Base-by-base conservation (phyloP, 2,113 vertebrate genomes). In the Microtus montanus region DNA sequence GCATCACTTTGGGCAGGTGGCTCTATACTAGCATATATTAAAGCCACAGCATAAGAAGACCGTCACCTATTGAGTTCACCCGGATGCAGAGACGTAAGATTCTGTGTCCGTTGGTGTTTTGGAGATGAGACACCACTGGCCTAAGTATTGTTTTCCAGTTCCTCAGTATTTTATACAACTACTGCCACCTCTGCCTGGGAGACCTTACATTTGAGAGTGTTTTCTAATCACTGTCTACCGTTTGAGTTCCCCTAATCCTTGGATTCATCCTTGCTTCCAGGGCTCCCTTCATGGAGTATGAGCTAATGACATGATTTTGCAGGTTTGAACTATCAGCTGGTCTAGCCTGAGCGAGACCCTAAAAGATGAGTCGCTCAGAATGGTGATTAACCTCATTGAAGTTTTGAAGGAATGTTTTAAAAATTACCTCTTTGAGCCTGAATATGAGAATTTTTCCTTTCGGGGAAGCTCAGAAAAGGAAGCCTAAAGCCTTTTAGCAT, bases 371-470 rank as follows among this genome's bases (percentile, higher is more conserved):
- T 74, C 35, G 52, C 74, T 82, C 5, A 35, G n/a, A 44, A 41
- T 41, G 68, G 54, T n/a, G 52, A 28, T 75, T 66, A 78, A 83
- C 35, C 66, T 38, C 64, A 44, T 35, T 35, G 44, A 90, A 61
- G 79, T 47, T 87, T 89, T 78, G 63, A 95, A 95, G 89, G 92
- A 87, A 85, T 95, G 41, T 80, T 91, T 58, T 84, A 74, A 91
- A 84, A 92, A 73, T 96, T 73, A 94, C 87, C 91, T 92, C 92
- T 89, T 83, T 5, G 49, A 52, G 70, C 49, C 74, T 94, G 77
- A 94, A 94, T 97, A 95, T 66, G 71, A 95, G 85, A 97, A 87
- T 97, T 95, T 97, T 96, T 93, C 49, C 94, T 94, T 87, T 89
- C 77, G 96, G 84, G 89, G 83, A 96, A 86, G 95, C 88, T 64